Evolutionary conservation across 2,888 invertebrate species (phyloP), one percentile per base, ranked within the genome.

Genomic region (Tinea pellionella): DNA sequence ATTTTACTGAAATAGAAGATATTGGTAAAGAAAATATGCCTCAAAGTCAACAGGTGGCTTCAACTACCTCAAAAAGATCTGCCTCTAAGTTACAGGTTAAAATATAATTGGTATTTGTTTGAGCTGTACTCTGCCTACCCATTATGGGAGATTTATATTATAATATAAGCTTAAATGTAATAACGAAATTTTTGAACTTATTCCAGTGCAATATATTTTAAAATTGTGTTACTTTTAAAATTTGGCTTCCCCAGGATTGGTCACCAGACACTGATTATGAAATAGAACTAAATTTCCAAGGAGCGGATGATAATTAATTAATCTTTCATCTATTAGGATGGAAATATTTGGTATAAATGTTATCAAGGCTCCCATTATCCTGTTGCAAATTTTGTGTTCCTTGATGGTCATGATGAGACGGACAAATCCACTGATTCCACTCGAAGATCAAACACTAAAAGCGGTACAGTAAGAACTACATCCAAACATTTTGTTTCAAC

Each of bases 281-380:
- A 37, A 37, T 37, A 37, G 37, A 37, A 37, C 37, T 37, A 19
- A 7, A 51, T 51, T 51, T 12, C n/a, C 11, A 42, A 51, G n/a
- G 51, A 19, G 16, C 2, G 11, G 9, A 3, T 7, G n/a, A 51
- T 51, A 51, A 18, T 51, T 51, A 18, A 51, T 51, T 12, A 19
- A 51, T 29, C 16, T 55, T 55, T 55, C 24, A 55, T 55, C 24
- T 29, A 19, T 29, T 69, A 87, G 87, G 85, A 77, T 67, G 67
- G 70, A 71, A 81, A 74, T 69, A 65, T 71, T 65, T 86, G 87
- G 86, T 78, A 82, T 70, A 71, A 76, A 67, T 87, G 87, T 68
- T 85, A 84, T 72, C 87, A 86, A 71, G 79, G 74, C 68, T 73
- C 67, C 65, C 79, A 70, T 71, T 79, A 80, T 72, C 87, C 86